phyloP scores from a whole-genome alignment of 1,140 invertebrate genomes.

The Drosophila bocqueti region DNA sequence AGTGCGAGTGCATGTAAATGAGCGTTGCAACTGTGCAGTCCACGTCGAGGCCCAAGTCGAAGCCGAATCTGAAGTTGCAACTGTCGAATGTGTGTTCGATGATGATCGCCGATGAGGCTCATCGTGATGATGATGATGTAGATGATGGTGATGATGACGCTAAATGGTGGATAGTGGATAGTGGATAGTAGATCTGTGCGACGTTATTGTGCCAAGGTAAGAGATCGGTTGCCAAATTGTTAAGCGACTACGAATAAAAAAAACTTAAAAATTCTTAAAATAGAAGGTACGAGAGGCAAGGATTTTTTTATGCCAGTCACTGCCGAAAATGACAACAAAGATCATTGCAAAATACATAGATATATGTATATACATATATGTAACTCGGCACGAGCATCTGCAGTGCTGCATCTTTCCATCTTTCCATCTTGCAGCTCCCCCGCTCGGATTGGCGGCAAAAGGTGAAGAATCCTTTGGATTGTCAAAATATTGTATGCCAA shows the following conservation, averaged over 20 bases:
- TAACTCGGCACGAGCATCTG: slow-evolving; percentile 30
- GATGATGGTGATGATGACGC: slow-evolving; percentile 19
- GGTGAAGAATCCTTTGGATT: slow-evolving; percentile 82
- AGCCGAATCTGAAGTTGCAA: slow-evolving; percentile 43
- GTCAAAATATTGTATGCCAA: slow-evolving; percentile 82
- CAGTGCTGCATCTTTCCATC: neutral
- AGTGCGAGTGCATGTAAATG: slow-evolving; percentile 73
- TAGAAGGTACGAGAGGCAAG: slow-evolving; percentile 58
- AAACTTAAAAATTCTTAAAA: slow-evolving; percentile 64
- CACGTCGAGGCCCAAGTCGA: neutral
- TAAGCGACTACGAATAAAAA: neutral
- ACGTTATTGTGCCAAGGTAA: slow-evolving; percentile 82
- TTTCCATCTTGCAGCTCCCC: slow-evolving; percentile 18
- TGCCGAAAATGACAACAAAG: slow-evolving; percentile 62
- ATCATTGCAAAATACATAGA: slow-evolving; percentile 5
- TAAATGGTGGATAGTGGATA: slow-evolving; percentile 28
- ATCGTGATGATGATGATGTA: slow-evolving; percentile 14
- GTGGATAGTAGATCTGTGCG: slow-evolving; percentile 35
- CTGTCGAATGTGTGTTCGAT: slow-evolving; percentile 60
- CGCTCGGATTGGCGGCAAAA: slow-evolving; percentile 55
- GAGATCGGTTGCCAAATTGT: slow-evolving; percentile 79
- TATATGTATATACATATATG: neutral
- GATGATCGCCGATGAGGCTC: slow-evolving; percentile 30
- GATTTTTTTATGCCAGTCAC: slow-evolving; percentile 78
- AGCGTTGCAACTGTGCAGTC: slow-evolving; percentile 27